Evolutionary conservation across 2,113 vertebrate species (phyloP).

Genomic region (Ceyx melanurus): DNA sequence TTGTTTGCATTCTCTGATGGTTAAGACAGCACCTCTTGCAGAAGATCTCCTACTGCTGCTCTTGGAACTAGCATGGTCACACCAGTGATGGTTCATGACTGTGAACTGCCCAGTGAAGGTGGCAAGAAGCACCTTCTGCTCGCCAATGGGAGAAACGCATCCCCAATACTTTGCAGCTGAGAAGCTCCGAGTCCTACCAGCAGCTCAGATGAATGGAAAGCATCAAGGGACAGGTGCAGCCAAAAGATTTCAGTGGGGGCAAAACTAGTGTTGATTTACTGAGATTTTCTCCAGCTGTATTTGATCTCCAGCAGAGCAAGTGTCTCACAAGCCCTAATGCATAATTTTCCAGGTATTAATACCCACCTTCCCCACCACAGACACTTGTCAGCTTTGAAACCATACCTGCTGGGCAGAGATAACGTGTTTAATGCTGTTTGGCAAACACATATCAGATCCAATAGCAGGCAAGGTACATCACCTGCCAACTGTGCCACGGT

Average conservation of each 20-base stretch:
- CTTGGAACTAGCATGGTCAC: neutral
- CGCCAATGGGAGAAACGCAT: accelerated
- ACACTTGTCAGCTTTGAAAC: neutral
- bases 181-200: neutral
- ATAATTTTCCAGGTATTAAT: neutral
- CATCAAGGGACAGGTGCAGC: neutral
- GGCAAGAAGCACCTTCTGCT: neutral
- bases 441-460: neutral
- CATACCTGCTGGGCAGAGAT: conserved; percentile 38
- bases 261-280: neutral
- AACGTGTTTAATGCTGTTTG: neutral
- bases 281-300: neutral
- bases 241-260: neutral
- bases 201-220: neutral
- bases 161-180: neutral
- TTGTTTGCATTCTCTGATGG: conserved; percentile 36
- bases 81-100: neutral
- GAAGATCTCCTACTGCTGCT: neutral
- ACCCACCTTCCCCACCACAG: neutral
- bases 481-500: neutral
- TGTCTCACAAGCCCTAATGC: neutral
- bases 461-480: neutral
- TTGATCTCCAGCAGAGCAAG: neutral
- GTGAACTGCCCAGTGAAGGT: neutral
- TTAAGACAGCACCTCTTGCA: conserved; percentile 8